These are phyloP conservation scores for Drosophila anceps DNA, from an alignment of 2,888 invertebrate genomes.

Conservation along the genomic window DNA sequence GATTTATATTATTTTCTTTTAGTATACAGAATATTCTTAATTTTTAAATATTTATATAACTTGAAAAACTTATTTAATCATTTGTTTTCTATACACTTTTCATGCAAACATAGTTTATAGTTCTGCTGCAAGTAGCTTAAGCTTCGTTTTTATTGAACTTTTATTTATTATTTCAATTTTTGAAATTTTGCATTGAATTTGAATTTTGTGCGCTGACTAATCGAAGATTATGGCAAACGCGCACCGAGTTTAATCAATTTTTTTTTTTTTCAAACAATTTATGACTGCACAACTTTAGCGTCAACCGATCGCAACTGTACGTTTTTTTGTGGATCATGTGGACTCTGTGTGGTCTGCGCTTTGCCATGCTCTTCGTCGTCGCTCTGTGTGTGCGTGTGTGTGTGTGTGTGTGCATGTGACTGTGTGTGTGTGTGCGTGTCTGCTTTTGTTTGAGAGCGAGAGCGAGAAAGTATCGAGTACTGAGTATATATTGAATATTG, in stretches of 20 bases:
- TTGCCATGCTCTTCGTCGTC: conserved; percentile 60
- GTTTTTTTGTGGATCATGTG: conserved; percentile 56
- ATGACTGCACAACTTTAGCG: conserved; percentile 5
- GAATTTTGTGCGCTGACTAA: conserved; percentile 22
- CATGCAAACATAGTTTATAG: background rate
- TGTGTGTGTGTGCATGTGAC: conserved; percentile 7
- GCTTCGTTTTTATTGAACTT: conserved; percentile 5
- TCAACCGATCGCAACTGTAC: conserved; percentile 53
- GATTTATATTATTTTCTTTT: no score
- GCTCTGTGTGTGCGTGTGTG: conserved; percentile 9
- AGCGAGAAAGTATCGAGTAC: conserved; percentile 52
- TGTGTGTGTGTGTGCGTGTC: conserved; percentile 18
- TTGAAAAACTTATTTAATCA: background rate
- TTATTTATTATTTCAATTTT: conserved; percentile 19
- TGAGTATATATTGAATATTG: conserved; percentile 34
- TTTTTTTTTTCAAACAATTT: background rate
- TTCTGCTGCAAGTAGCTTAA: conserved; percentile 31
- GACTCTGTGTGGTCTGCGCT: conserved; percentile 25
- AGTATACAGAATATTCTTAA: no score
- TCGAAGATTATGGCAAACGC: conserved; percentile 60
- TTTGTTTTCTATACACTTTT: background rate
- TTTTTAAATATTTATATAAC: background rate
- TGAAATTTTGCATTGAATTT: conserved; percentile 29
- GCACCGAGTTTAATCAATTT: conserved; percentile 13
- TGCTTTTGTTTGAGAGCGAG: conserved; percentile 38